Conservation (phyloP, 2,797 vertebrate genomes). For the Semaprochilodus insignis region DNA sequence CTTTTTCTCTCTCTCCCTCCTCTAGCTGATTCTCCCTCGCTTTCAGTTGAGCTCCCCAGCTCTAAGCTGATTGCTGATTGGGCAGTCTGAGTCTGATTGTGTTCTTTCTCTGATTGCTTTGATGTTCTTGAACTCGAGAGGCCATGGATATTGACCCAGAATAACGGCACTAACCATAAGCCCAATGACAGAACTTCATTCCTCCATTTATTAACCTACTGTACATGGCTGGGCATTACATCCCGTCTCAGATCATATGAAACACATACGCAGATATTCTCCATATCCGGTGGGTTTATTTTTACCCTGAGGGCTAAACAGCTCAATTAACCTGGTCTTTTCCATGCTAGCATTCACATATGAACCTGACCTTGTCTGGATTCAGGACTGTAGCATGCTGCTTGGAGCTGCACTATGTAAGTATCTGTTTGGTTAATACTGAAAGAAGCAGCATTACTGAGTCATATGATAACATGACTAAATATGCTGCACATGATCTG, state of each 20-base stretch:
- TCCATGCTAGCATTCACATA: background rate
- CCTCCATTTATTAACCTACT: background rate
- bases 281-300: background rate
- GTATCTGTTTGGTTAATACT: too few relatives aligned
- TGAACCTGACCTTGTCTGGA: background rate
- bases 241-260: background rate
- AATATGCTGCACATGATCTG: too few relatives aligned
- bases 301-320: background rate
- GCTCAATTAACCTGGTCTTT: background rate
- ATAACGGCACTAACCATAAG: slow-evolving; percentile 5
- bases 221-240: background rate
- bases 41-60: slow-evolving; percentile 25
- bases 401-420: too few relatives aligned
- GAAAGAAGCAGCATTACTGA: too few relatives aligned
- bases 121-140: slow-evolving; percentile 46
- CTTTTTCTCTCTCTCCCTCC: slow-evolving; percentile 29
- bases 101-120: slow-evolving; percentile 47
- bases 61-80: slow-evolving; percentile 52
- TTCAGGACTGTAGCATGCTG: background rate
- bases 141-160: slow-evolving; percentile 43
- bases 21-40: slow-evolving; percentile 13
- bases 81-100: slow-evolving; percentile 15
- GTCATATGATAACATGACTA: too few relatives aligned
- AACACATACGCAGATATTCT: too few relatives aligned
- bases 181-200: slow-evolving; percentile 7